Percentiles rank a stretch among this genome's conserved stretches.
These are phyloP conservation scores for Pemphigus obesinymphae DNA, from an alignment of 1,140 invertebrate genomes.

Conservation along the genomic window DNA sequence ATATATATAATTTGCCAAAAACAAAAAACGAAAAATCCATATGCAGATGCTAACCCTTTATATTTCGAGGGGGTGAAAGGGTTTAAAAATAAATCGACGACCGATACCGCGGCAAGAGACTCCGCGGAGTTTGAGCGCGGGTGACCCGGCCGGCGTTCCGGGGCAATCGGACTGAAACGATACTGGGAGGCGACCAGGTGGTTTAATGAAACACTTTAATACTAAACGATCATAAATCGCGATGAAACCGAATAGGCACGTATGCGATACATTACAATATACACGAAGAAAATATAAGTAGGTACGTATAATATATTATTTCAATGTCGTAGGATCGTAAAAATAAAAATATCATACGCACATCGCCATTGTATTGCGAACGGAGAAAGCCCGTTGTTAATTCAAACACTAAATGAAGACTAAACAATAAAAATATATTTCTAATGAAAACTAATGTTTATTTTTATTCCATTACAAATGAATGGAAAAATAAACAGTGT, in stretches of 20 bases:
- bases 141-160: background rate
- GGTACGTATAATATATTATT: background rate
- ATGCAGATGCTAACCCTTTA: constrained; percentile 14
- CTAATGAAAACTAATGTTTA: too few relatives aligned
- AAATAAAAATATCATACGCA: background rate
- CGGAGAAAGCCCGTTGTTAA: too few relatives aligned
- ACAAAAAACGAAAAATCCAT: background rate
- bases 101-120: background rate
- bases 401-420: too few relatives aligned
- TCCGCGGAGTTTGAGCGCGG: background rate
- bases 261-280: too few relatives aligned
- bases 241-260: background rate
- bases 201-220: background rate
- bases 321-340: background rate
- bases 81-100: background rate
- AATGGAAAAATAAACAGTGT: too few relatives aligned
- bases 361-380: background rate
- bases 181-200: constrained; percentile 9
- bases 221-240: constrained; percentile 15
- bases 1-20: constrained; percentile 9
- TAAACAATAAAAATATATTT: too few relatives aligned
- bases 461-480: too few relatives aligned
- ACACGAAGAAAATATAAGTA: too few relatives aligned
- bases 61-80: background rate
- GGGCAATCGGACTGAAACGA: background rate